Percentiles rank a stretch among this genome's conserved stretches.
phyloP scores from a whole-genome alignment of 2,113 vertebrate genomes.

The Charadrius vociferus region DNA sequence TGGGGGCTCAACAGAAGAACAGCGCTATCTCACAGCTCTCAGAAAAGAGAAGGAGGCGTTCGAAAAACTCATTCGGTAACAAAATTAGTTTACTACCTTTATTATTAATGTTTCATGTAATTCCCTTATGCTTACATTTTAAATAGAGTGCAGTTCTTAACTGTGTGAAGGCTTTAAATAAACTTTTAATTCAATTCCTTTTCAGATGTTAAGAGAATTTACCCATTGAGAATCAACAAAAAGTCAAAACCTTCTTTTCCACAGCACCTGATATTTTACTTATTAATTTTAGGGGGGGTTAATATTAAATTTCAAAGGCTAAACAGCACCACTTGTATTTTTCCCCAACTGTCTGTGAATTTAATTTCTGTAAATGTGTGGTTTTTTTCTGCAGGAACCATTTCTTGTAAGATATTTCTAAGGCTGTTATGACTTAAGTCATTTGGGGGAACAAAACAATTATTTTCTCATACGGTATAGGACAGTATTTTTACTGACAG shows the following conservation, averaged over 20 bases:
- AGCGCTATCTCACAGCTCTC: constrained; percentile 92
- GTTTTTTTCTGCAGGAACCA: background rate
- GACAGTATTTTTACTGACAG: background rate
- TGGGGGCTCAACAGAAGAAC: constrained; percentile 94
- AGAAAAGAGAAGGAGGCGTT: constrained; percentile 96
- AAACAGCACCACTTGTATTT: background rate
- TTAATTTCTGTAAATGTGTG: background rate
- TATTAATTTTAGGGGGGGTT: background rate
- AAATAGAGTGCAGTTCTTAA: background rate
- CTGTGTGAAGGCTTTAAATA: background rate
- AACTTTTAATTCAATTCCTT: background rate
- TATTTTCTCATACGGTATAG: background rate
- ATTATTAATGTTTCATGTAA: background rate
- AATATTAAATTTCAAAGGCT: background rate
- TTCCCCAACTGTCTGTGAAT: background rate
- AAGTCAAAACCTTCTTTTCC: background rate
- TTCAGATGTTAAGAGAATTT: background rate
- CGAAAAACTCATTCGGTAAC: constrained; percentile 94
- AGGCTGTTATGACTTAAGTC: background rate
- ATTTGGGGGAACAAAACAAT: background rate
- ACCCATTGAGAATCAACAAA: background rate
- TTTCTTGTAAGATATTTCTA: background rate
- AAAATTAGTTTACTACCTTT: background rate
- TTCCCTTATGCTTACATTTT: background rate
- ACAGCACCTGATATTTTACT: background rate